phyloP scores from a whole-genome alignment of 1,140 invertebrate species.

The Caenorhabditis inopinata region DNA sequence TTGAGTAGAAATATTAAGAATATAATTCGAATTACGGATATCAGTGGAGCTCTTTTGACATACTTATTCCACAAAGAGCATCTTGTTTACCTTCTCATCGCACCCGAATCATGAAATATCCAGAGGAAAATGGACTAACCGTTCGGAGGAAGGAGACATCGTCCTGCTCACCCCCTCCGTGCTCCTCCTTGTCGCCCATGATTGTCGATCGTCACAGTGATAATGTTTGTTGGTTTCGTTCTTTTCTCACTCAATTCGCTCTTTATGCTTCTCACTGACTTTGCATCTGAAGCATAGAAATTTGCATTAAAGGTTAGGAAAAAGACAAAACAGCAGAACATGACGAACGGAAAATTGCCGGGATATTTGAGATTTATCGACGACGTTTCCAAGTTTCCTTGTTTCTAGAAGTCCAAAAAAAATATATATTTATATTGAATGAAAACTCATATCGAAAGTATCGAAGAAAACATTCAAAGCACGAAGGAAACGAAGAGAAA shows the following conservation, averaged over 20 bases:
- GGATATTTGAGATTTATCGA: conserved; percentile 21
- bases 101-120: too few species aligned
- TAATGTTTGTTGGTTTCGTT: conserved; percentile 20
- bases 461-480: background rate
- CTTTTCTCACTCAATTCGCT: conserved; percentile 12
- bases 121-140: conserved; percentile 73
- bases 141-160: conserved; percentile 95
- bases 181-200: conserved; percentile 66
- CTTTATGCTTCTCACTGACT: conserved; percentile 6
- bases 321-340: background rate
- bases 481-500: background rate
- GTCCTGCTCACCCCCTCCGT: conserved; percentile 78
- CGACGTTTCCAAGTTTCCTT: conserved; percentile 1
- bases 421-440: too few species aligned
- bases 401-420: too few species aligned
- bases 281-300: conserved; percentile 21
- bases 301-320: background rate
- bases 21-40: too few species aligned
- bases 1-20: too few species aligned
- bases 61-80: too few species aligned
- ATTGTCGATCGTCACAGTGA: background rate
- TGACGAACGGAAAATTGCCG: conserved; percentile 23
- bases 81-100: too few species aligned
- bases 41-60: too few species aligned
- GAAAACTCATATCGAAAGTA: conserved; percentile 8